phyloP scores from a whole-genome alignment of 1,140 invertebrate species.

The Diorhabda carinulata region DNA sequence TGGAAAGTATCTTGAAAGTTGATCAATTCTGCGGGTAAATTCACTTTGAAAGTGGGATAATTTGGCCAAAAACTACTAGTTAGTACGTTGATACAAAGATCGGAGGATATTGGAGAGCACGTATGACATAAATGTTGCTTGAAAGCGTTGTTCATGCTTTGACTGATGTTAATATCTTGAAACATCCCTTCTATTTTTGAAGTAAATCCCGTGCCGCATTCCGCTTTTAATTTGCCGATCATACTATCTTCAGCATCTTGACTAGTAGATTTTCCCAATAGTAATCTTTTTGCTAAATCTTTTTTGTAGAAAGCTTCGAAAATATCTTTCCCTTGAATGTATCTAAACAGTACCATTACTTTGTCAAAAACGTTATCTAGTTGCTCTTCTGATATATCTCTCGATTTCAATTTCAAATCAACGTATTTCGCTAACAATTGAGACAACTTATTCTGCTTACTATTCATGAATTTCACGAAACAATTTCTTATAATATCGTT shows the following conservation, averaged over 20 bases:
- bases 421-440: constrained; percentile 82
- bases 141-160: constrained; percentile 91
- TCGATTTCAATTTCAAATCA: constrained; percentile 70
- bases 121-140: constrained; percentile 64
- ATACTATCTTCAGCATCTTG: constrained; percentile 98
- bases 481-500: constrained; percentile 89
- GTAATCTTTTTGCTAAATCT: constrained; percentile 89
- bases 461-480: constrained; percentile 96
- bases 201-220: constrained; percentile 95
- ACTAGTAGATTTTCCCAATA: constrained; percentile 96
- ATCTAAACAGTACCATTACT: constrained; percentile 97
- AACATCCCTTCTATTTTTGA: constrained; percentile 98
- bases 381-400: constrained; percentile 97
- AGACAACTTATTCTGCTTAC: constrained; percentile 93
- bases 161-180: constrained; percentile 96
- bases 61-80: constrained; percentile 99
- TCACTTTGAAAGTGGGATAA: constrained; percentile 86
- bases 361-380: constrained; percentile 91
- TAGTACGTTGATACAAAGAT: constrained; percentile 89
- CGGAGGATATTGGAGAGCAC: constrained; percentile 54
- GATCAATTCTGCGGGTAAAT: constrained; percentile 83
- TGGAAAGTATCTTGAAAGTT: constrained; percentile 91
- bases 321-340: constrained; percentile 97
- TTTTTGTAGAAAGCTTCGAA: constrained; percentile 99
- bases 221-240: constrained; percentile 95